phyloP scores from a whole-genome alignment of 2,888 invertebrate genomes.

The Leucoma salicis region DNA sequence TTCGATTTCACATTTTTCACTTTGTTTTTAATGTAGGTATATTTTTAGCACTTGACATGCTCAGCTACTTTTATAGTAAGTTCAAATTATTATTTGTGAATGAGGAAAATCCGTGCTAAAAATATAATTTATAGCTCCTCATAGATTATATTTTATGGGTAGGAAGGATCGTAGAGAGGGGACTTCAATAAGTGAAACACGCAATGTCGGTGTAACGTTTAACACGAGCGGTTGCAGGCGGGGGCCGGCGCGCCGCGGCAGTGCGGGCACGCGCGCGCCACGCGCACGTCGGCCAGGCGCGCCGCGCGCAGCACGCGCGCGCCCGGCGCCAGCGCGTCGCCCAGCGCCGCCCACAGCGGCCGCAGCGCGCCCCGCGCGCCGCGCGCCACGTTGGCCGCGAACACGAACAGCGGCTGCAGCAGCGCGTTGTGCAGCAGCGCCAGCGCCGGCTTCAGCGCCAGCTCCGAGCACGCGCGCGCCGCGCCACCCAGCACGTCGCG shows the following conservation, averaged over 20 bases:
- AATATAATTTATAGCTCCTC: too few relatives aligned
- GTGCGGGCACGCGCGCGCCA: slow-evolving; percentile 16
- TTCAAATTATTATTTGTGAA: too few relatives aligned
- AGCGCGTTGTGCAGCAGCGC: slow-evolving; percentile 86
- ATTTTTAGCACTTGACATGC: too few relatives aligned
- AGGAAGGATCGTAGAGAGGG: too few relatives aligned
- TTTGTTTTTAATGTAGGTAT: too few relatives aligned
- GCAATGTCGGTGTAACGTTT: too few relatives aligned
- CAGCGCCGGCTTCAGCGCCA: slow-evolving; percentile 86
- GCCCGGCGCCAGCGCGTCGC: slow-evolving; percentile 44
- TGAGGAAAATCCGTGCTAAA: too few relatives aligned
- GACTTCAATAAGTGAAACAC: too few relatives aligned
- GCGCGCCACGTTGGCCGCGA: slow-evolving; percentile 82
- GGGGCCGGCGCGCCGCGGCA: not conserved
- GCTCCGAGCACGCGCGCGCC: slow-evolving; percentile 76
- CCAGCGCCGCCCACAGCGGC: slow-evolving; percentile 39
- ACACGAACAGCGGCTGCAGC: slow-evolving; percentile 86
- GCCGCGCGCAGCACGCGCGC: slow-evolving; percentile 40
- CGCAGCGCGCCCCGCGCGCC: slow-evolving; percentile 83
- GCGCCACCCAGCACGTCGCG: slow-evolving; percentile 41
- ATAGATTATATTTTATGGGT: too few relatives aligned
- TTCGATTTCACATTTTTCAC: too few relatives aligned
- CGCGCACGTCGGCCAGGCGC: slow-evolving; percentile 46
- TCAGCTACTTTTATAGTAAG: too few relatives aligned
- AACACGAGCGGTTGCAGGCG: too few relatives aligned